Percentiles rank a stretch among this genome's conserved stretches.
Evolutionary conservation across 1,140 invertebrate species (phyloP).

Genomic region (Oncopeltus fasciatus): DNA sequence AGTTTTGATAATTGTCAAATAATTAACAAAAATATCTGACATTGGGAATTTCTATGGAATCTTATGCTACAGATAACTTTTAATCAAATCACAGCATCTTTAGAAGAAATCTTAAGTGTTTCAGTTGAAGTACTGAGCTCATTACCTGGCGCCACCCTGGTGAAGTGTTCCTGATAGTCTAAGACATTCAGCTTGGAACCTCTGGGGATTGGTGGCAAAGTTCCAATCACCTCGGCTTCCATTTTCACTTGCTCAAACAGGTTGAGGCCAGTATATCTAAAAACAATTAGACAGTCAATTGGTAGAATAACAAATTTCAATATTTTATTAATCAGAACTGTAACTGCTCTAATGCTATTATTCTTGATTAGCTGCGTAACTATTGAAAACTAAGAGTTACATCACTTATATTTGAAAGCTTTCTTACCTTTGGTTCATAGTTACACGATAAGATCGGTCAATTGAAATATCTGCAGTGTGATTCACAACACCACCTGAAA

Average conservation of each 20-base stretch:
- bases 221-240: constrained; percentile 61
- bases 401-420: too few relatives aligned
- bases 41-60: too few relatives aligned
- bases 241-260: constrained; percentile 75
- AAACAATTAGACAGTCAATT: background rate
- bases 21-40: too few relatives aligned
- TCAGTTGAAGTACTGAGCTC: too few relatives aligned
- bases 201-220: constrained; percentile 26
- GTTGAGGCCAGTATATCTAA: constrained; percentile 62
- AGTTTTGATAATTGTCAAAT: too few relatives aligned
- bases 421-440: constrained; percentile 34
- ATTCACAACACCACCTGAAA: constrained; percentile 67
- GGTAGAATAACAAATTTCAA: background rate
- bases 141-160: constrained; percentile 28
- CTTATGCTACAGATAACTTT: too few relatives aligned
- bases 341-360: too few relatives aligned
- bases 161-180: constrained; percentile 73
- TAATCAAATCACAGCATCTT: too few relatives aligned
- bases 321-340: too few relatives aligned
- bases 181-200: constrained; percentile 50
- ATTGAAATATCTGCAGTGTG: constrained; percentile 62
- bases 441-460: constrained; percentile 50
- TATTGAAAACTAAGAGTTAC: too few relatives aligned
- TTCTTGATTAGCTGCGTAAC: too few relatives aligned
- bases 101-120: too few relatives aligned